Conservation (phyloP, 2,113 vertebrate genomes). For the Chionis minor region DNA sequence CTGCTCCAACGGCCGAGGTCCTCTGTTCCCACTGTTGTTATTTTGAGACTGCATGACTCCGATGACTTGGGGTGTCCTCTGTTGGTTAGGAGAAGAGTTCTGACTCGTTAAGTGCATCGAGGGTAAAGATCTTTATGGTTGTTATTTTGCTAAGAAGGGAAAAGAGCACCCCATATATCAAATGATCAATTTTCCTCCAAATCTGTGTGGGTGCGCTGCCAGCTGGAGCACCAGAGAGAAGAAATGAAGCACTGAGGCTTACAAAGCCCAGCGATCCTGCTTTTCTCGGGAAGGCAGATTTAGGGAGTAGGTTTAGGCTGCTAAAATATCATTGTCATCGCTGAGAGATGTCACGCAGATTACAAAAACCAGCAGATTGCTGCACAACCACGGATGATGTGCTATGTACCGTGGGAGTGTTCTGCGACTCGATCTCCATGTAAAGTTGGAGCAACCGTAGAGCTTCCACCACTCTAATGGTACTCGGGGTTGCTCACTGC, state of each 20-base stretch:
- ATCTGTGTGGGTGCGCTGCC: slow-evolving; percentile 32
- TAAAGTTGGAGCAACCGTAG: not conserved
- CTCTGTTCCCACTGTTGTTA: slow-evolving; percentile 86
- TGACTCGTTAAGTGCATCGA: slow-evolving; percentile 87
- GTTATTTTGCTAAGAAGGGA: slow-evolving; percentile 75
- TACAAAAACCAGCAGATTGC: slow-evolving; percentile 22
- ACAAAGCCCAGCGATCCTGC: not conserved
- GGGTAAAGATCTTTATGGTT: slow-evolving; percentile 80
- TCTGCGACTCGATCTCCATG: not conserved
- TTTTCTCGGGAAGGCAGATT: slow-evolving; percentile 12
- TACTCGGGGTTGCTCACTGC: not conserved
- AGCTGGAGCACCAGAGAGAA: slow-evolving; percentile 32
- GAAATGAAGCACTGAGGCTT: not conserved
- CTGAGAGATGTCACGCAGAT: not conserved
- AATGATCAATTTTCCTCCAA: slow-evolving; percentile 13
- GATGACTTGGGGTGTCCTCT: slow-evolving; percentile 84
- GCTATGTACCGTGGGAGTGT: not conserved
- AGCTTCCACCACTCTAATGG: not conserved
- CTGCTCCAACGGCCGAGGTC: slow-evolving; percentile 94
- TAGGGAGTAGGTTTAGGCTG: slow-evolving; percentile 34
- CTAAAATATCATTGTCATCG: slow-evolving; percentile 1
- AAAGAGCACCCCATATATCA: slow-evolving; percentile 11
- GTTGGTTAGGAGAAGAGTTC: slow-evolving; percentile 79
- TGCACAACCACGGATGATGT: not conserved
- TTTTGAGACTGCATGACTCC: slow-evolving; percentile 83